phyloP scores from a whole-genome alignment of 2,888 invertebrate genomes.

The Thalpophila matura region DNA sequence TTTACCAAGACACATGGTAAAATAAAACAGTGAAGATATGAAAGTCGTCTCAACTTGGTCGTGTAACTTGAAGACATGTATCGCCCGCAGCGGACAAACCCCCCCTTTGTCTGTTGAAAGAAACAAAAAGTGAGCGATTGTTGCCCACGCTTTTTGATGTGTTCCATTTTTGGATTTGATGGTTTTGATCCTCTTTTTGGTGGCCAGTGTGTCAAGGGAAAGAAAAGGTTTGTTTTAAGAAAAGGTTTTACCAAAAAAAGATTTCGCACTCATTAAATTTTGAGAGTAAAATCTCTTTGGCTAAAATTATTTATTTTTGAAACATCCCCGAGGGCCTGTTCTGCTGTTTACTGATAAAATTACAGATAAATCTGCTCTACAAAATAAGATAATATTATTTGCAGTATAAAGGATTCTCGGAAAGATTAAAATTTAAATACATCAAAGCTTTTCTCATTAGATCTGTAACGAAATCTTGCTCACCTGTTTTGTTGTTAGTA shows the following conservation, averaged over 20 bases:
- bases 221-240: conserved; percentile 31
- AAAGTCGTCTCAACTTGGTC: conserved; percentile 73
- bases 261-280: conserved; percentile 21
- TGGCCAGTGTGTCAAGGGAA: conserved; percentile 58
- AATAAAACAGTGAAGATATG: conserved; percentile 55
- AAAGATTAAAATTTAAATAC: conserved; percentile 36
- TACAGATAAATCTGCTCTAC: conserved; percentile 29
- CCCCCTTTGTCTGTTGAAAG: conserved; percentile 80
- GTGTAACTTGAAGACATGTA: conserved; percentile 74
- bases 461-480: conserved; percentile 2
- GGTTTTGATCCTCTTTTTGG: conserved; percentile 49
- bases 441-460: conserved; percentile 34
- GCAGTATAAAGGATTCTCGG: not conserved
- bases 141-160: conserved; percentile 76
- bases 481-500: conserved; percentile 1
- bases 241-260: conserved; percentile 22
- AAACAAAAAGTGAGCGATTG: conserved; percentile 84
- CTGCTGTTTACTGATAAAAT: conserved; percentile 41
- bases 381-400: conserved; percentile 35
- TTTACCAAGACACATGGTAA: conserved; percentile 65
- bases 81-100: conserved; percentile 79
- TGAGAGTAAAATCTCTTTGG: conserved; percentile 21
- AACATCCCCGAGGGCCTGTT: conserved; percentile 10
- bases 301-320: conserved; percentile 22
- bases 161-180: conserved; percentile 66